Percentiles rank a stretch among this genome's conserved stretches.
Evolutionary conservation across 2,113 vertebrate species (phyloP).

Genomic region (Sprattus sprattus): DNA sequence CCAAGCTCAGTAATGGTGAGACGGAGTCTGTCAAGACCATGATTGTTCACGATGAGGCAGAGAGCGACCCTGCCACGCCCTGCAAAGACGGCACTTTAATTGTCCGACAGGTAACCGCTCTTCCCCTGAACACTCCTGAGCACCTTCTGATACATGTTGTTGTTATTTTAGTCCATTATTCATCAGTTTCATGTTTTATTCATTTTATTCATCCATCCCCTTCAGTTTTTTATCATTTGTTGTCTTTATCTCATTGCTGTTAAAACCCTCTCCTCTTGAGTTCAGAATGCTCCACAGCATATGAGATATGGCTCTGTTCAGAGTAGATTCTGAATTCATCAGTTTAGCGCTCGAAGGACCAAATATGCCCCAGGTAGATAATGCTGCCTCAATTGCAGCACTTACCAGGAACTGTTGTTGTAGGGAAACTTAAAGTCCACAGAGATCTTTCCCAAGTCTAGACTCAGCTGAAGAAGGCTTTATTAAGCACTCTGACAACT

Average conservation of each 20-base stretch:
- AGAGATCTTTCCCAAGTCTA: neutral
- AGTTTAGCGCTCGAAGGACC: neutral
- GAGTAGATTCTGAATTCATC: neutral
- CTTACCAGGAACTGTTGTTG: neutral
- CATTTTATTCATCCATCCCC: neutral
- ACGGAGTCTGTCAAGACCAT: constrained; percentile 94
- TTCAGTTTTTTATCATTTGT: neutral
- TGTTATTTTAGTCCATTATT: neutral
- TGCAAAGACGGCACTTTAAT: constrained; percentile 97
- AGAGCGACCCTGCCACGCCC: constrained; percentile 89
- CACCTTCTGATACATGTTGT: neutral
- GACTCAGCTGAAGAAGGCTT: neutral
- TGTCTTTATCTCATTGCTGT: neutral
- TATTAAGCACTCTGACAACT: neutral
- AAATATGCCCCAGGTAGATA: neutral
- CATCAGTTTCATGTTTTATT: neutral
- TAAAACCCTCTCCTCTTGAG: neutral
- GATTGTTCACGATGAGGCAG: constrained; percentile 91
- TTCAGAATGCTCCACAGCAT: neutral
- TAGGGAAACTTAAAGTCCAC: neutral
- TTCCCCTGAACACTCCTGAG: neutral
- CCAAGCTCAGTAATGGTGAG: constrained; percentile 95
- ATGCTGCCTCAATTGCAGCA: neutral
- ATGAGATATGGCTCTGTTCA: neutral
- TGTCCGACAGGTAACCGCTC: constrained; percentile 87